Evolutionary conservation across 2,888 invertebrate species (phyloP).

Genomic region (Polylopha cassiicola): DNA sequence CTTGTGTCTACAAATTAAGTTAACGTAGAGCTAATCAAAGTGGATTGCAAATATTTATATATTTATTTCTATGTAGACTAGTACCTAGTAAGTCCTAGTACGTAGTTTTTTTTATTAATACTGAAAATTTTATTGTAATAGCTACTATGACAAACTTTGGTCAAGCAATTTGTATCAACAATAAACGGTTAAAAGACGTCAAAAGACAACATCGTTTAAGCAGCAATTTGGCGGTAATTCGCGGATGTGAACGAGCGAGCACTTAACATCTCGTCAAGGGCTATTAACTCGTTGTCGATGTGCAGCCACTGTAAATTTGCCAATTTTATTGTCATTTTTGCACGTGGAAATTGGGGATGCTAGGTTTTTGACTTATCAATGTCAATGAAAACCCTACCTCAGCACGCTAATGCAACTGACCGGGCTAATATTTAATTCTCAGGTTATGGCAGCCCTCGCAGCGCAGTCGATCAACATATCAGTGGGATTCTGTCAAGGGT

Average conservation of each 20-base stretch:
- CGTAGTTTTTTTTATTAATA: no score
- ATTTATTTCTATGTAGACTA: no score
- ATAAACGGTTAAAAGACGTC: no score
- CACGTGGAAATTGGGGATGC: neutral
- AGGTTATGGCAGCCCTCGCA: conserved; percentile 83
- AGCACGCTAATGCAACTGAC: no score
- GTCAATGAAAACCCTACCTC: neutral
- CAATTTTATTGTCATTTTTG: conserved; percentile 1
- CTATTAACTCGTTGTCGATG: conserved; percentile 16
- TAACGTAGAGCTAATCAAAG: no score
- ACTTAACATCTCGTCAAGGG: conserved; percentile 11
- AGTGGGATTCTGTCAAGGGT: conserved; percentile 85
- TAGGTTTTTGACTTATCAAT: conserved; percentile 12
- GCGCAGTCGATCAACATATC: conserved; percentile 86
- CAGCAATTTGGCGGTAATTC: conserved; percentile 13
- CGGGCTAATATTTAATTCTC: no score
- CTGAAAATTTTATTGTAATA: no score
- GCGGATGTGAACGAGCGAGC: conserved; percentile 14
- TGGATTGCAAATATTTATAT: no score
- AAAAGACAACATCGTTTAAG: conserved; percentile 9
- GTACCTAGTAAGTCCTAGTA: no score
- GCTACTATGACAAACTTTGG: no score
- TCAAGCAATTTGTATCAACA: no score
- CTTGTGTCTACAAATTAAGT: no score
- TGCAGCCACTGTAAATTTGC: conserved; percentile 12